These are phyloP conservation scores for Nasalis larvatus DNA, from an alignment of 2,113 vertebrate genomes.

Conservation along the genomic window DNA sequence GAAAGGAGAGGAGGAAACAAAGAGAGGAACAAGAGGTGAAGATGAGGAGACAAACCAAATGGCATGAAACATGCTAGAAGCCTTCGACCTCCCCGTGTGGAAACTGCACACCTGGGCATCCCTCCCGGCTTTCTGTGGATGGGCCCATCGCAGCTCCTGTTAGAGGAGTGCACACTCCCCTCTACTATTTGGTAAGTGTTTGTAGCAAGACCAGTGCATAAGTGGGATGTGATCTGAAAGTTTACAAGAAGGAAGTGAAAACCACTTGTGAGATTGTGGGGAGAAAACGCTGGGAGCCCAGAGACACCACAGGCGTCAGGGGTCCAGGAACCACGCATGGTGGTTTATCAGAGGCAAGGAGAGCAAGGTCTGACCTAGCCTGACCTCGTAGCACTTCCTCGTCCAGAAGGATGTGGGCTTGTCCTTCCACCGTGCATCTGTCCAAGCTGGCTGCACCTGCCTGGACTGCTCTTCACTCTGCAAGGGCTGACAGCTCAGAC, in stretches of 20 bases:
- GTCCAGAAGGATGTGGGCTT: accelerated
- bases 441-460: background rate
- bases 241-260: background rate
- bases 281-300: background rate
- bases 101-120: too few relatives aligned
- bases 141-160: too few relatives aligned
- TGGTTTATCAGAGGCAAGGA: accelerated
- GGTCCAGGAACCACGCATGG: accelerated
- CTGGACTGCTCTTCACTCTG: background rate
- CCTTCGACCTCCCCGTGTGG: accelerated
- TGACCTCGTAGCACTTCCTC: background rate
- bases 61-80: accelerated
- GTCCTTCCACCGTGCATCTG: accelerated
- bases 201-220: background rate
- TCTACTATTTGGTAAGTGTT: background rate
- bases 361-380: too few relatives aligned
- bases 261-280: background rate
- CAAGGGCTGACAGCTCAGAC: background rate
- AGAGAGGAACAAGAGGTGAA: background rate
- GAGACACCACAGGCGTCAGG: accelerated
- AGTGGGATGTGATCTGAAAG: background rate
- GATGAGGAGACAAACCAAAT: background rate
- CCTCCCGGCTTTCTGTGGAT: accelerated
- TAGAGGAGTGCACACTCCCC: background rate
- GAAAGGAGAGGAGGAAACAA: background rate